Base-by-base conservation (phyloP, 2,888 invertebrate species). In the Xanthorhoe designata region DNA sequence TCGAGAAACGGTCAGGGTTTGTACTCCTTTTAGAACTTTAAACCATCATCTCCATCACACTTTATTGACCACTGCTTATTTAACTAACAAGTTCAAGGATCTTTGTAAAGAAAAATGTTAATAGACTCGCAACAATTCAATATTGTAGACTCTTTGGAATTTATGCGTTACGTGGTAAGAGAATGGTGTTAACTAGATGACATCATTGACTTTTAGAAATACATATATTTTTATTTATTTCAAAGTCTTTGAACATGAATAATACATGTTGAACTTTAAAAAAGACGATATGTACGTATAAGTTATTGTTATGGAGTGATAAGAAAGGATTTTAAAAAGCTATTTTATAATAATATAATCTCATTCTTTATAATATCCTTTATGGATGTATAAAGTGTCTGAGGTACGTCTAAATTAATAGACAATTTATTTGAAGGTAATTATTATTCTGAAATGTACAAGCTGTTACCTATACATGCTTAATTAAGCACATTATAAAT, bases 1-100 rank as follows among this genome's bases (percentile, higher is more conserved):
- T 70, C 56, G 32, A 64, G 61, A 67, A 70, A 66, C 70, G 71
- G 67, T 69, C 69, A 71, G 60, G 61, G 60, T 54, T 69, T 42
- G 13, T 17, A 42, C 49, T 10, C 59, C 18, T 19, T 17, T 61
- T 35, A 56, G 45, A 50, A 49, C 9, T 9, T n/a, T n/a, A 38
- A 0, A 24, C 17, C 6, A 15, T n/a, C 19, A 32, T 9, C 17
- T 17, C 6, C 9, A 35, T 53, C 0, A 38, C 18, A 55, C 6
- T 59, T 15, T 13, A n/a, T 17, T 32, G 10, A 29, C 8, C 54
- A 64, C 61, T 66, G 29, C 61, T 17, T 35, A 8, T 51, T 61
- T 45, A 13, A 18, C 15, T 9, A 24, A n/a, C 7, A 29, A 47
- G 8, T 35, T 18, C 1, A n/a, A 38, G 24, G 4, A 8, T 13